Percentiles rank a stretch among this genome's conserved stretches.
phyloP scores from a whole-genome alignment of 2,797 vertebrate genomes.

The Danio tinwini region DNA sequence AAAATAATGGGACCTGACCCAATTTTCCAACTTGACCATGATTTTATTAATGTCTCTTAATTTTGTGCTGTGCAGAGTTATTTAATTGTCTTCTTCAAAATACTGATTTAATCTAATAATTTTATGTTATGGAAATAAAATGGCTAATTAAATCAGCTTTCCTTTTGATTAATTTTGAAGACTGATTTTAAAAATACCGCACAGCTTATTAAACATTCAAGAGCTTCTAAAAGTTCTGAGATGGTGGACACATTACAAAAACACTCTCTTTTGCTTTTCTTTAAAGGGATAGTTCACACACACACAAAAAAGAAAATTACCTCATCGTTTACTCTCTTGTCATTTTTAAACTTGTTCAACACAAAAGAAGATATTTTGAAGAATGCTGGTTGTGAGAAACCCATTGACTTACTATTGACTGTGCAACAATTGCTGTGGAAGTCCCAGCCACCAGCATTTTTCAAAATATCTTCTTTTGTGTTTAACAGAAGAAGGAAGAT shows the following conservation, averaged over 20 bases:
- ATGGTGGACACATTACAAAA: neutral
- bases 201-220: neutral
- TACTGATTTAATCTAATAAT: neutral
- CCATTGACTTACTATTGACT: no score
- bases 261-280: neutral
- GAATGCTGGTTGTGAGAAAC: no score
- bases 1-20: neutral
- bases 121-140: neutral
- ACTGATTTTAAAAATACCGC: neutral
- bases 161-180: neutral
- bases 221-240: neutral
- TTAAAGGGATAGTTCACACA: neutral
- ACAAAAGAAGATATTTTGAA: no score
- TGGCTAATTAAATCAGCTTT: neutral
- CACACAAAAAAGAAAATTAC: no score
- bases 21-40: neutral
- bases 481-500: no score
- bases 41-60: neutral
- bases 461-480: no score
- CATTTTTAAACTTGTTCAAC: no score
- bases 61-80: neutral
- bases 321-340: no score
- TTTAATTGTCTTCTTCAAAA: neutral
- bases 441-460: no score
- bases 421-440: no score